Conservation (phyloP, 2,797 vertebrate species). For the Microctenopoma stevenorrisi region DNA sequence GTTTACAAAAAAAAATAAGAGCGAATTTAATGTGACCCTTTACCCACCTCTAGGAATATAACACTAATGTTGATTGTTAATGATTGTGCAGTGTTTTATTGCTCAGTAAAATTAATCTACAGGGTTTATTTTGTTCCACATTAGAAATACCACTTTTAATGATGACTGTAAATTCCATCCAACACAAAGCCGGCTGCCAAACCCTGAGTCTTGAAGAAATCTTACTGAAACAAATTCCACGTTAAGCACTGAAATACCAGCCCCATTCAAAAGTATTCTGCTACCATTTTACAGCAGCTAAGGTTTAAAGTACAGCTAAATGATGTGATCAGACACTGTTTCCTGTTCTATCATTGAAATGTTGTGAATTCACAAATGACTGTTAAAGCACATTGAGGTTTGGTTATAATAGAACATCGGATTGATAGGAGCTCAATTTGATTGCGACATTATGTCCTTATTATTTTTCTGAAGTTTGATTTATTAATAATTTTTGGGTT, state of each 20-base stretch:
- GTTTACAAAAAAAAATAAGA: background rate
- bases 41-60: background rate
- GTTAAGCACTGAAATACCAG: slow-evolving; percentile 34
- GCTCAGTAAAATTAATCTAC: background rate
- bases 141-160: slow-evolving; percentile 30
- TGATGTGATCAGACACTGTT: slow-evolving; percentile 26
- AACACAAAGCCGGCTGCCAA: background rate
- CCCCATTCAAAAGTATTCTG: slow-evolving; percentile 31
- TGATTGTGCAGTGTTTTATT: slow-evolving; percentile 6
- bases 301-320: slow-evolving; percentile 23
- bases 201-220: slow-evolving; percentile 5
- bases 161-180: slow-evolving; percentile 10
- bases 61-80: background rate
- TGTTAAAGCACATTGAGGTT: background rate
- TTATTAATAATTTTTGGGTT: background rate
- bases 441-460: background rate
- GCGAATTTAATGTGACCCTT: background rate
- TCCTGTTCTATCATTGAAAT: slow-evolving; percentile 8
- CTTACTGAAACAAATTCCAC: slow-evolving; percentile 16
- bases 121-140: background rate
- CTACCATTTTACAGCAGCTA: slow-evolving; percentile 29
- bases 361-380: background rate
- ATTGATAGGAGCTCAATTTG: too few relatives aligned
- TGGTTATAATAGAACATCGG: too few relatives aligned
- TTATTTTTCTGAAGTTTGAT: background rate